Conservation (phyloP, 2,888 invertebrate species). For the Andrena fulva region DNA sequence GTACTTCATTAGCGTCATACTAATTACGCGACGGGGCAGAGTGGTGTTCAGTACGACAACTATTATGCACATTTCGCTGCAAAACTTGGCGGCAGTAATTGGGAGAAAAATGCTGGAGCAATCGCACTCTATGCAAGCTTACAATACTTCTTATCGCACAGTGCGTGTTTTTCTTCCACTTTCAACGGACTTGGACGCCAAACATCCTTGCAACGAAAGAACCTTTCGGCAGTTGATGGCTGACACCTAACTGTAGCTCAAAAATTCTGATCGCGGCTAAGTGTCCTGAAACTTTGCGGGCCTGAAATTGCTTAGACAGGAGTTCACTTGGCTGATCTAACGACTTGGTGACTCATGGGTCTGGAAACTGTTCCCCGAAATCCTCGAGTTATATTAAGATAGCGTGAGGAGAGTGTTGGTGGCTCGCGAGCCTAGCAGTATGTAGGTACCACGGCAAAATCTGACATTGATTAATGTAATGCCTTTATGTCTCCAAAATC, state of each 20-base stretch:
- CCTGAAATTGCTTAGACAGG: background rate
- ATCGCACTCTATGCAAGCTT: background rate
- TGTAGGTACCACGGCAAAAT: background rate
- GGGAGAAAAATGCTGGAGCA: background rate
- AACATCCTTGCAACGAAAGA: too few relatives aligned
- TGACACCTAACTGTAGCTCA: background rate
- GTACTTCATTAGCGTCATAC: constrained; percentile 42
- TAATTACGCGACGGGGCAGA: constrained; percentile 5
- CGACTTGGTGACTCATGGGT: constrained; percentile 7
- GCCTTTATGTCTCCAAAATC: background rate
- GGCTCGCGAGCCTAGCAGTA: background rate
- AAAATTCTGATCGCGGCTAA: background rate
- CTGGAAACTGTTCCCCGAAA: constrained; percentile 1
- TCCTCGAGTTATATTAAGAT: background rate
- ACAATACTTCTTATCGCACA: background rate
- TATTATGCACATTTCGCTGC: background rate
- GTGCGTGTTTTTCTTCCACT: background rate
- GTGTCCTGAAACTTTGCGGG: background rate
- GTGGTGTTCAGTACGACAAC: background rate
- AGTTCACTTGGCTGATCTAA: background rate
- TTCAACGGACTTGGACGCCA: too few relatives aligned
- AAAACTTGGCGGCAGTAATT: background rate
- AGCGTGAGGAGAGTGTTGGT: too few relatives aligned
- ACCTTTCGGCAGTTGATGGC: background rate
- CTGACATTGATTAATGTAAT: background rate